These are phyloP conservation scores for Lophius piscatorius DNA, from an alignment of 2,113 vertebrate species.

Conservation along the genomic window DNA sequence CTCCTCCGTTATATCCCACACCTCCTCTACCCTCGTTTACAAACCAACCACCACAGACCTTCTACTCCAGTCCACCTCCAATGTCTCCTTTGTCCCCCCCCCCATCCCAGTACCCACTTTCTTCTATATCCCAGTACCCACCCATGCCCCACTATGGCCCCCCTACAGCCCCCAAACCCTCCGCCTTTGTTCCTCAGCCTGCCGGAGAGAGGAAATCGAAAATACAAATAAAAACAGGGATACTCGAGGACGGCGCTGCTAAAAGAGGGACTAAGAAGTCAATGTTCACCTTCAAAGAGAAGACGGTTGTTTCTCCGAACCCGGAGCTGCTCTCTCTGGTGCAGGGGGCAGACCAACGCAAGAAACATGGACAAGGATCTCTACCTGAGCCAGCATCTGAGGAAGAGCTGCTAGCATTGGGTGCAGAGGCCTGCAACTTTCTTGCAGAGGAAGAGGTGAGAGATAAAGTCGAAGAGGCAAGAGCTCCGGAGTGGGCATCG, in stretches of 20 bases:
- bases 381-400: slow-evolving; percentile 80
- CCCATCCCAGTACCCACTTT: slow-evolving; percentile 71
- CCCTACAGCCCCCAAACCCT: slow-evolving; percentile 72
- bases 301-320: slow-evolving; percentile 90
- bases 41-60: slow-evolving; percentile 65
- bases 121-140: slow-evolving; percentile 70
- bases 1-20: slow-evolving; percentile 62
- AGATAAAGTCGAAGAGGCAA: slow-evolving; percentile 46
- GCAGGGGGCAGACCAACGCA: slow-evolving; percentile 88
- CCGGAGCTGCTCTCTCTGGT: slow-evolving; percentile 94
- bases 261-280: slow-evolving; percentile 83
- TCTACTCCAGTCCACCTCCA: slow-evolving; percentile 80
- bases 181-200: slow-evolving; percentile 66
- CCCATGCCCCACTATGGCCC: slow-evolving; percentile 81
- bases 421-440: slow-evolving; percentile 96
- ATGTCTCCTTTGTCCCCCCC: slow-evolving; percentile 72
- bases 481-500: slow-evolving; percentile 89
- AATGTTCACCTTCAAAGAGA: slow-evolving; percentile 99
- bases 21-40: slow-evolving; percentile 73
- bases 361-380: slow-evolving; percentile 83
- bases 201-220: slow-evolving; percentile 46
- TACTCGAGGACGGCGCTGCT: slow-evolving; percentile 86
- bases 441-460: slow-evolving; percentile 78
- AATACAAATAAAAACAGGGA: slow-evolving; percentile 83
- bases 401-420: slow-evolving; percentile 90